These are phyloP conservation scores for Harpegnathos saltator DNA, from an alignment of 1,140 invertebrate species.

Conservation along the genomic window DNA sequence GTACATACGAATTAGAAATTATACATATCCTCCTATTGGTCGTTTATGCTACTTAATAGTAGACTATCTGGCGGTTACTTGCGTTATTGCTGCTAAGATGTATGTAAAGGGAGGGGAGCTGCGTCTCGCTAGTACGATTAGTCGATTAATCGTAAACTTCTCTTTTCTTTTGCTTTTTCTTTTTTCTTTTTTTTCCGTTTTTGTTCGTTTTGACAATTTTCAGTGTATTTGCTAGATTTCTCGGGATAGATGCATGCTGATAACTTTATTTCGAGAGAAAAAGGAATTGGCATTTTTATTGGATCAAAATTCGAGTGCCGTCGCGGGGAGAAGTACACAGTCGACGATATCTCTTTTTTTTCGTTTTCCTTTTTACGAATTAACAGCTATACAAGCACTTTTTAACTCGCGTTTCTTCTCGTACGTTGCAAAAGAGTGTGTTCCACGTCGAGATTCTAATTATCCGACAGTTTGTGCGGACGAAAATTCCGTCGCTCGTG, in stretches of 20 bases:
- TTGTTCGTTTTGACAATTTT: slow-evolving; percentile 42
- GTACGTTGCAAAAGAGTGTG: slow-evolving; percentile 44
- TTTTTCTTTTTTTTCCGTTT: too few relatives aligned
- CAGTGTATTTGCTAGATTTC: slow-evolving; percentile 30
- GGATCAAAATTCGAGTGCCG: slow-evolving; percentile 26
- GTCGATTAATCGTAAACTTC: slow-evolving; percentile 36
- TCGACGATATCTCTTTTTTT: slow-evolving; percentile 22
- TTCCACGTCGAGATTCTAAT: slow-evolving; percentile 21
- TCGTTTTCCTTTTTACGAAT: slow-evolving; percentile 19
- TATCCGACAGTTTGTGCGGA: slow-evolving; percentile 25
- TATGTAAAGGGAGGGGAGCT: slow-evolving; percentile 65
- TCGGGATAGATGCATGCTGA: slow-evolving; percentile 31
- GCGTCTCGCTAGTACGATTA: slow-evolving; percentile 46
- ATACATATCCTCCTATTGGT: slow-evolving; percentile 72
- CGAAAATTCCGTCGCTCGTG: slow-evolving; percentile 47
- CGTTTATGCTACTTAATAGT: slow-evolving; percentile 72
- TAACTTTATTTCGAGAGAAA: slow-evolving; percentile 53
- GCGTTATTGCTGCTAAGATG: slow-evolving; percentile 73
- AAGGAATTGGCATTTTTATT: slow-evolving; percentile 48
- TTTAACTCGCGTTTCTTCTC: slow-evolving; percentile 21
- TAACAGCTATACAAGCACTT: slow-evolving; percentile 22
- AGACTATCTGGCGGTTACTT: slow-evolving; percentile 69
- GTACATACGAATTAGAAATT: slow-evolving; percentile 72
- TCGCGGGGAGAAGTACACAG: slow-evolving; percentile 19
- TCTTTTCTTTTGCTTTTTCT: not conserved